Evolutionary conservation across 2,888 invertebrate species (phyloP).

Genomic region (Leptarthrus brevirostris): DNA sequence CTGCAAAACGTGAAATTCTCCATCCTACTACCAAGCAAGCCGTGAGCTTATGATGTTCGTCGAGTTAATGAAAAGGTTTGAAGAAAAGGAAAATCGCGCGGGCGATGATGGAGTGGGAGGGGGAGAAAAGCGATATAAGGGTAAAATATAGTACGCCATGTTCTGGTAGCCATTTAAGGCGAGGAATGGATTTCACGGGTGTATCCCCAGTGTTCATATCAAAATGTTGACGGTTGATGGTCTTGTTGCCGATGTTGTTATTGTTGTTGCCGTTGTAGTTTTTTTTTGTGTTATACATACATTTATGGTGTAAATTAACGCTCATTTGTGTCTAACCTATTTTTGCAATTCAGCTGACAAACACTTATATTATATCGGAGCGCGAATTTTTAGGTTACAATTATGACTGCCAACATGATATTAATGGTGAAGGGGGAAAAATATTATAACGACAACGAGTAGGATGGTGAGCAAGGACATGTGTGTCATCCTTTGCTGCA

Average conservation of each 20-base stretch:
- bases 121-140: not conserved
- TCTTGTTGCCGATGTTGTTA: not conserved
- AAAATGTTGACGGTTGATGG: conserved; percentile 22
- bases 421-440: not conserved
- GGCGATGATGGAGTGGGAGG: not conserved
- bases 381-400: conserved; percentile 35
- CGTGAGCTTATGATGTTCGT: conserved; percentile 26
- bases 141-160: not conserved
- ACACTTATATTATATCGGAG: not conserved
- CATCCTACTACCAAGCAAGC: not conserved
- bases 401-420: conserved; percentile 18
- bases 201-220: not conserved
- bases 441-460: not conserved
- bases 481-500: not conserved
- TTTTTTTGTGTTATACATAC: conserved; percentile 20
- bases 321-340: conserved; percentile 40
- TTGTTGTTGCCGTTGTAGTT: too few species aligned
- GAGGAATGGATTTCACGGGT: not conserved
- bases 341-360: conserved; percentile 24
- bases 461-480: not conserved
- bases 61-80: conserved; percentile 27
- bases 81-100: conserved; percentile 1
- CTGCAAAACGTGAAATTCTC: conserved; percentile 34
- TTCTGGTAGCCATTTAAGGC: not conserved
- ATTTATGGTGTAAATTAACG: conserved; percentile 26